A percentile compares a stretch with the other conserved stretches of the same genome.
Evolutionary conservation across 2,797 vertebrate species (phyloP).

Genomic region (Mastacembelus armatus): DNA sequence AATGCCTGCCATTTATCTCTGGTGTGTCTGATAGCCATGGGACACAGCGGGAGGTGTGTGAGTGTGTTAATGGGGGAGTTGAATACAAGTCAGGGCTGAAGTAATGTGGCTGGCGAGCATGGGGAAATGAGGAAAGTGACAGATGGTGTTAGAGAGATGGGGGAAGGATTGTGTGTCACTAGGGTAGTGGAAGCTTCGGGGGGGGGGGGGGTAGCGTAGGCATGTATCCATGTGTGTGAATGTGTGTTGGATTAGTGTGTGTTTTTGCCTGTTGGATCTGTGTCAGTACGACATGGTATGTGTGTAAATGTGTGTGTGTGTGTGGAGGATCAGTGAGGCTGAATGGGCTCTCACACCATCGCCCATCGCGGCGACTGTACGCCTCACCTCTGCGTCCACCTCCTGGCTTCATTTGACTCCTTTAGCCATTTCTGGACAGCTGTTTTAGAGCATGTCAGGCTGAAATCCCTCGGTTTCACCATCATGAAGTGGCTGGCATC

Average conservation of each 20-base stretch:
- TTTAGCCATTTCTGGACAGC: constrained; percentile 3
- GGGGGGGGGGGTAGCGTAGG: constrained; percentile 11
- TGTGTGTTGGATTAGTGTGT: constrained; percentile 45
- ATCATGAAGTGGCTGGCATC: constrained; percentile 81
- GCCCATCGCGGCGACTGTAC: no score
- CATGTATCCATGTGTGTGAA: constrained; percentile 25
- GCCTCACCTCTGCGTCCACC: not conserved
- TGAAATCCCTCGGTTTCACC: not conserved
- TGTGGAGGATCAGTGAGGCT: constrained; percentile 21
- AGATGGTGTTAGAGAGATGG: constrained; percentile 68
- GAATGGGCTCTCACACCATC: no score
- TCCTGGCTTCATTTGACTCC: constrained; percentile 20
- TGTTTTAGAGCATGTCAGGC: constrained; percentile 23
- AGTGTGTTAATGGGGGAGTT: not conserved
- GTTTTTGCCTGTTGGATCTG: constrained; percentile 40
- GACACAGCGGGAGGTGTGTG: constrained; percentile 39
- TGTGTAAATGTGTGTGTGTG: constrained; percentile 17
- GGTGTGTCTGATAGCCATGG: constrained; percentile 14
- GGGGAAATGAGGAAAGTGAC: constrained; percentile 59
- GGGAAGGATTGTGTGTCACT: constrained; percentile 73
- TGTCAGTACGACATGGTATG: constrained; percentile 38
- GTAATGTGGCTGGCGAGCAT: constrained; percentile 26
- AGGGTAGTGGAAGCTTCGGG: no score
- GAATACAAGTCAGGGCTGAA: constrained; percentile 33
- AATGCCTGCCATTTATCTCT: constrained; percentile 51